Base-by-base conservation (phyloP, 2,888 invertebrate genomes). In the Drosophila picticornis region DNA sequence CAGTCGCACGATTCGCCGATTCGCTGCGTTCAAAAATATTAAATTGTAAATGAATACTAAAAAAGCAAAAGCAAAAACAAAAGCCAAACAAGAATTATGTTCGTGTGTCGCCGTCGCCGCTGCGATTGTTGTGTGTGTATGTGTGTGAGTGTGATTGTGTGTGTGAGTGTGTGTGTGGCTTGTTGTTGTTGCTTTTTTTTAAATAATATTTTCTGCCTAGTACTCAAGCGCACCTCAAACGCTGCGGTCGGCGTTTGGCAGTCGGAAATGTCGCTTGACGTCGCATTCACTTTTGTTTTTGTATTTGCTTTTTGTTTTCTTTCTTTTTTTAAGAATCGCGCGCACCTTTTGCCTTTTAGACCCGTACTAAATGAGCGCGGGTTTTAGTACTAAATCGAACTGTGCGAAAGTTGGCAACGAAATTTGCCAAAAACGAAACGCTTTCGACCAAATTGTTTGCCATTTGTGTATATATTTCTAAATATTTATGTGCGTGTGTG, bases 191-290 rank as follows among this genome's bases (percentile, higher is more conserved):
- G 65, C 62, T 29, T 57, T 27, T 56, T 32, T 36, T 40, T 19
- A 1, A 7, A 29, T 51, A 29, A 29, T 75, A 65, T 69, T 51
- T 70, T 36, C 50, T 48, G 67, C 59, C 57, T 84, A 85, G 85
- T 88, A 78, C 81, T 86, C 77, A 80, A 80, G 77, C 81, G 83
- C 76, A 88, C 81, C 86, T 86, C 84, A 80, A 63, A 69, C 84
- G 71, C 69, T 77, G 77, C 86, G 86, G 88, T 83, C 72, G 86
- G 77, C 70, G 73, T 46, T 63, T 68, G 29, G 13, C 11, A n/a
- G 29, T 31, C 61, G 72, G 81, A 69, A 79, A 69, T 71, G 69
- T 72, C 65, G 84, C 57, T 71, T 77, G 60, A 80, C 58, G 55
- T 61, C 69, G 72, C 59, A 63, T 67, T 69, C 64, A 58, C 64